phyloP scores from a whole-genome alignment of 1,140 invertebrate species.

The Hycleus cichorii region DNA sequence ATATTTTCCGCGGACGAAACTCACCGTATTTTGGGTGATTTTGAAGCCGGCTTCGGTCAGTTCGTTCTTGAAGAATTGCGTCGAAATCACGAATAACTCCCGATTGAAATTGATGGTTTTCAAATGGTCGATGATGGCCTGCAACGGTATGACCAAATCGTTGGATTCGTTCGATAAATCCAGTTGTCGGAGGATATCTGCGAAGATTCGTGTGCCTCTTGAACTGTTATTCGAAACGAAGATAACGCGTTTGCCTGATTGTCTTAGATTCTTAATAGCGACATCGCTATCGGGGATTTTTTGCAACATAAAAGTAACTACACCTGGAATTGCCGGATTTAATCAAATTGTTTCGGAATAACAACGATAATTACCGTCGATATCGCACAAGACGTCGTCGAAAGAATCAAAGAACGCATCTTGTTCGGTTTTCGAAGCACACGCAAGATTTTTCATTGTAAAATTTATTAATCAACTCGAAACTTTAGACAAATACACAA shows the following conservation, averaged over 20 bases:
- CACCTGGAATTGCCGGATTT: slow-evolving; percentile 12
- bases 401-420: slow-evolving; percentile 4
- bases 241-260: slow-evolving; percentile 30
- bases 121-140: slow-evolving; percentile 25
- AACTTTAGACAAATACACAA: too few species aligned
- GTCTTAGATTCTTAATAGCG: slow-evolving; percentile 23
- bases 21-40: slow-evolving; percentile 16
- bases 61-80: slow-evolving; percentile 20
- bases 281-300: slow-evolving; percentile 27
- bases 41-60: slow-evolving; percentile 26
- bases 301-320: slow-evolving; percentile 19
- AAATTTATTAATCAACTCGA: neutral
- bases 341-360: too few species aligned
- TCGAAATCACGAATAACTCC: slow-evolving; percentile 28
- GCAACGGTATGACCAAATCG: slow-evolving; percentile 20
- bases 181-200: slow-evolving; percentile 12
- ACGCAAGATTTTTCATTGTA: slow-evolving; percentile 1
- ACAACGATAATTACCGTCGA: neutral
- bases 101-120: slow-evolving; percentile 29
- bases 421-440: neutral
- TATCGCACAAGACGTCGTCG: slow-evolving; percentile 2
- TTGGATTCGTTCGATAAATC: slow-evolving; percentile 10
- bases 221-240: slow-evolving; percentile 35
- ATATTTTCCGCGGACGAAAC: neutral
- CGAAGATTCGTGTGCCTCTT: slow-evolving; percentile 5